Evolutionary conservation across 1,140 invertebrate genomes (phyloP).

Genomic region (Trichonephila clavata): DNA sequence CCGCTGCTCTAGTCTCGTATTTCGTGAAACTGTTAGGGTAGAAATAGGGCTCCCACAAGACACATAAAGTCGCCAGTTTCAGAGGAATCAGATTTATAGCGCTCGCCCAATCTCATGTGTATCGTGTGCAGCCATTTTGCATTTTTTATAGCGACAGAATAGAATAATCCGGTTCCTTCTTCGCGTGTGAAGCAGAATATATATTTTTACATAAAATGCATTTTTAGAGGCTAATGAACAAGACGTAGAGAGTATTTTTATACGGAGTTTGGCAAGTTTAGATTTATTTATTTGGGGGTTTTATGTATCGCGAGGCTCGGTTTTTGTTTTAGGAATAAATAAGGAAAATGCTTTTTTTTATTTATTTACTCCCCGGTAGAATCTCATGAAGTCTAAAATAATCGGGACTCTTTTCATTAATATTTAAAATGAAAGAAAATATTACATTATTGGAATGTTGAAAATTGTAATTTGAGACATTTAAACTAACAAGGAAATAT

Average conservation of each 20-base stretch:
- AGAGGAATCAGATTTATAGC: background rate
- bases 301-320: background rate
- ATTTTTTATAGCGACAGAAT: background rate
- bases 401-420: too few relatives aligned
- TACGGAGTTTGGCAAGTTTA: background rate
- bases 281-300: conserved; percentile 21
- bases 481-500: too few relatives aligned
- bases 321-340: background rate
- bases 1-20: background rate
- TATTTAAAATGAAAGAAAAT: too few relatives aligned
- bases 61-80: conserved; percentile 21
- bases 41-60: background rate
- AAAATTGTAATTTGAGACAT: too few relatives aligned
- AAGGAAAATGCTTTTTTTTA: background rate
- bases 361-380: too few relatives aligned
- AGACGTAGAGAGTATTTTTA: background rate
- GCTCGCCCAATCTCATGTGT: background rate
- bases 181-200: background rate
- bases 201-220: background rate
- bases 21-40: background rate
- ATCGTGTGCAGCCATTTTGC: background rate
- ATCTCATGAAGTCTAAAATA: too few relatives aligned
- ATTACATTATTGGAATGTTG: too few relatives aligned
- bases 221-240: conserved; percentile 22
- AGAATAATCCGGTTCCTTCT: background rate